These are phyloP conservation scores for Drosophila kuntzei DNA, from an alignment of 2,888 invertebrate genomes.

Conservation along the genomic window DNA sequence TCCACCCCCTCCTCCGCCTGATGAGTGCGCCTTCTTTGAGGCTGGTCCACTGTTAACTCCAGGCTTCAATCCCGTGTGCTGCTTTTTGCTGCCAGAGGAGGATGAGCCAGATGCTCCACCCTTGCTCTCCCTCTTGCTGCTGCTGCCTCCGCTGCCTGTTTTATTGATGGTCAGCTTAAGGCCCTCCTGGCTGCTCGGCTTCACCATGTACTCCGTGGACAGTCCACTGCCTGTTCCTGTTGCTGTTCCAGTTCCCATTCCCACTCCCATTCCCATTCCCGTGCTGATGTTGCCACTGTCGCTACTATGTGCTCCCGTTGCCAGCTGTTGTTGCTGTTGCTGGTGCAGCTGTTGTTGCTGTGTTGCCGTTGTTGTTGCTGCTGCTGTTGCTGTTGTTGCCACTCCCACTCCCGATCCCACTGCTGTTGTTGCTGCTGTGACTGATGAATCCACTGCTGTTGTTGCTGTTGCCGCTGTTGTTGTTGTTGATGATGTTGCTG, in stretches of 20 bases:
- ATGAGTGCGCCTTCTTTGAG: constrained; percentile 87
- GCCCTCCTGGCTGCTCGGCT: constrained; percentile 93
- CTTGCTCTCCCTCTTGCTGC: constrained; percentile 34
- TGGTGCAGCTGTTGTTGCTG: constrained; percentile 10
- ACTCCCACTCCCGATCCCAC: constrained; percentile 8
- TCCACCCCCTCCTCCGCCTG: constrained; percentile 13
- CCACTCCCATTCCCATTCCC: constrained; percentile 44
- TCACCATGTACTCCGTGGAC: constrained; percentile 94
- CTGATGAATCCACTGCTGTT: constrained; percentile 38
- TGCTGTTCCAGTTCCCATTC: constrained; percentile 46
- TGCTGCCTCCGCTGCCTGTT: constrained; percentile 88
- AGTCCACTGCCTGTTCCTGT: constrained; percentile 35
- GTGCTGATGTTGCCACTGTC: constrained; percentile 91
- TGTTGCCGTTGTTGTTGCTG: constrained; percentile 19
- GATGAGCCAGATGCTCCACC: constrained; percentile 25
- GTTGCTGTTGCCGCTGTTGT: constrained; percentile 34
- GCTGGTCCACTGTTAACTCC: constrained; percentile 95
- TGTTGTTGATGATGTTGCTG: constrained; percentile 30
- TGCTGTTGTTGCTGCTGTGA: constrained; percentile 42
- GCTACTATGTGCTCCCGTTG: constrained; percentile 53
- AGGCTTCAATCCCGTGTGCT: constrained; percentile 93
- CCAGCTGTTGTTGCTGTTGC: constrained; percentile 36
- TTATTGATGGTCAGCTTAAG: constrained; percentile 86
- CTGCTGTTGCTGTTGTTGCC: not conserved
- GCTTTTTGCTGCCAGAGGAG: constrained; percentile 85